Percentiles rank a stretch among this genome's conserved stretches.
Evolutionary conservation across 2,113 vertebrate genomes (phyloP).

Genomic region (Zootoca vivipara): DNA sequence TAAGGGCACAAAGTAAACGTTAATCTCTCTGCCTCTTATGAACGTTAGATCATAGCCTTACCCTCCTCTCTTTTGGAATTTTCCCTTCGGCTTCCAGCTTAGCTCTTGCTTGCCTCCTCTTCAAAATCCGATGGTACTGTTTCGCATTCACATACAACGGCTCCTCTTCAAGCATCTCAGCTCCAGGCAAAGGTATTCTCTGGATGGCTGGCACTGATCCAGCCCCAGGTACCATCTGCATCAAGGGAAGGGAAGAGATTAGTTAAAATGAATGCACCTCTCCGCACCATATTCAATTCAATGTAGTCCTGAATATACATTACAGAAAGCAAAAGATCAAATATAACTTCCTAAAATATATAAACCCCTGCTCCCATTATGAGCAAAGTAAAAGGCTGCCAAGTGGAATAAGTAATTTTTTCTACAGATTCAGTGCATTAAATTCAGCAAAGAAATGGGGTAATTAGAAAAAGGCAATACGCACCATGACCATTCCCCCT

Average conservation of each 20-base stretch:
- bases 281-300: neutral
- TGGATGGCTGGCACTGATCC: conserved; percentile 92
- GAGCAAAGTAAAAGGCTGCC: neutral
- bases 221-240: conserved; percentile 94
- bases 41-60: conserved; percentile 40
- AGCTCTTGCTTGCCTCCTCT: conserved; percentile 93
- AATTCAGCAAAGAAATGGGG: conserved; percentile 3
- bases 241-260: neutral
- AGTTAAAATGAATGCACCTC: neutral
- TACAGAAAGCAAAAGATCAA: neutral
- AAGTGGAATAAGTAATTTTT: neutral
- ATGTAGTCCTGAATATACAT: neutral
- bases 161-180: conserved; percentile 98
- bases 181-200: conserved; percentile 94
- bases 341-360: neutral
- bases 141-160: conserved; percentile 98
- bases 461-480: conserved; percentile 58
- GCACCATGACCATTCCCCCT: conserved; percentile 99
- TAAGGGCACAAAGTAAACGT: neutral
- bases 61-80: conserved; percentile 97
- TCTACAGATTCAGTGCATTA: neutral
- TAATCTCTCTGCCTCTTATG: neutral
- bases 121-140: conserved; percentile 97
- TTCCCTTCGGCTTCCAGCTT: conserved; percentile 98
- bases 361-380: neutral